Conservation (phyloP, 2,888 invertebrate species). For the Drosophila planitibia region DNA sequence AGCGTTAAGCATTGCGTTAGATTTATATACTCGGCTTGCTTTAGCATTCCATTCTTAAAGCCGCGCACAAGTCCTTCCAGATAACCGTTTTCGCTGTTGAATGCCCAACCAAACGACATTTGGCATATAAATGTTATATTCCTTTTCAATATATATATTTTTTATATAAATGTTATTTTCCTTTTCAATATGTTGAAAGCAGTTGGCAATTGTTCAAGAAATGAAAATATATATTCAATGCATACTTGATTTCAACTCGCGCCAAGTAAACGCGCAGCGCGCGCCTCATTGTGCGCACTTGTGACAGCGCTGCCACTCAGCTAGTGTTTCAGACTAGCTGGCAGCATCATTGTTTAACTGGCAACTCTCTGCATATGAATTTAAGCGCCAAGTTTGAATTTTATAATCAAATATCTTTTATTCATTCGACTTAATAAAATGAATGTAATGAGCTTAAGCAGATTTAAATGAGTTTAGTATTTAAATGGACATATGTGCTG, state of each 20-base stretch:
- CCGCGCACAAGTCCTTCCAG: slow-evolving; percentile 98
- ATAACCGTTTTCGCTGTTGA: slow-evolving; percentile 98
- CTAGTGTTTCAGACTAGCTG: background rate
- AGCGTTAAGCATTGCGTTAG: slow-evolving; percentile 99
- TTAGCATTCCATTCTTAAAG: slow-evolving; percentile 98
- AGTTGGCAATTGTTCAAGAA: background rate
- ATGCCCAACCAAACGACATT: slow-evolving; percentile 87
- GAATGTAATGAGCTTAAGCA: background rate
- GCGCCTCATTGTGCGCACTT: background rate
- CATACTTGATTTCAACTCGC: slow-evolving; percentile 33
- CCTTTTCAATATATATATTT: background rate
- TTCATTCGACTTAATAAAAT: background rate
- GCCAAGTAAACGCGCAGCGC: slow-evolving; percentile 3
- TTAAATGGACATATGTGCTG: background rate
- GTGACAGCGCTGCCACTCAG: slow-evolving; percentile 35
- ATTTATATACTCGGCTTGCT: slow-evolving; percentile 97
- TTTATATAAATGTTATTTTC: too few species aligned
- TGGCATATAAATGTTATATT: background rate
- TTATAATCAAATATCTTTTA: background rate
- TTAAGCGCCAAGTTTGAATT: slow-evolving; percentile 13
- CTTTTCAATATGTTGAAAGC: background rate
- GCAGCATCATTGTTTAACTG: background rate
- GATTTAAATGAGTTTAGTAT: background rate
- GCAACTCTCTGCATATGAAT: slow-evolving; percentile 9
- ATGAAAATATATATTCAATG: slow-evolving; percentile 18